Evolutionary conservation across 92 coral and sea anemone genomes (phyloP), one percentile per base, ranked within the genome.

Genomic region (Meandrina meandrites): DNA sequence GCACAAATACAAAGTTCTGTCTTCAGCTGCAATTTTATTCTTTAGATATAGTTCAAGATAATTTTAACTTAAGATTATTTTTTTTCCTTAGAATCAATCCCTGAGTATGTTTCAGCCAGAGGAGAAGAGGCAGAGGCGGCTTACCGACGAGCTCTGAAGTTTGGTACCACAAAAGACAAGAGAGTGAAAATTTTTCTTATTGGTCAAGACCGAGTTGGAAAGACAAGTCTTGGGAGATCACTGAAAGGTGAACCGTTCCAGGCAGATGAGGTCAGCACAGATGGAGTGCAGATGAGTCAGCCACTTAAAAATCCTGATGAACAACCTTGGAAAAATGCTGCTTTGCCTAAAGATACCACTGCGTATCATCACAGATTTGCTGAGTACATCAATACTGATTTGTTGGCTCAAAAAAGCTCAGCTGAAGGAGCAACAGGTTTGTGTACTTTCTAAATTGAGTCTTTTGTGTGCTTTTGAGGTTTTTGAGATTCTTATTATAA

Each of bases 201-300:
- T 67, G 86, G 86, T n/a, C 86, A 81, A 60, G 86, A 81, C 24
- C 86, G 86, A 7, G 86, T 81, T 9, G 86, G 86, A 42, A 81
- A 81, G 77, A 81, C 86, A 6, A 81, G 86, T 30, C 40, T 81
- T 21, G 78, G 64, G 2, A 40, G 86, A 51, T 81, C 86, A 36
- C 86, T 81, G 2, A 81, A 81, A 24, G 86, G 86, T 21, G 86
- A 81, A 21, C 40, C 35, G 24, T 81, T 81, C 30, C 21, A 50
- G 28, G 58, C 28, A 0, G n/a, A 81, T 11, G 86, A 81, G 64
- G 58, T 69, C 32, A 81, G 86, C 27, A 81, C 86, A 10, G 78
- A 81, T 37, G 86, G 86, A 67, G 86, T 81, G 0, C 76, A 81
- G 34, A 81, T 81, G 76, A 60, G 67, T 50, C 48, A n/a, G 24